phyloP scores from a whole-genome alignment of 2,113 vertebrate species.

The Tragulus kanchil region DNA sequence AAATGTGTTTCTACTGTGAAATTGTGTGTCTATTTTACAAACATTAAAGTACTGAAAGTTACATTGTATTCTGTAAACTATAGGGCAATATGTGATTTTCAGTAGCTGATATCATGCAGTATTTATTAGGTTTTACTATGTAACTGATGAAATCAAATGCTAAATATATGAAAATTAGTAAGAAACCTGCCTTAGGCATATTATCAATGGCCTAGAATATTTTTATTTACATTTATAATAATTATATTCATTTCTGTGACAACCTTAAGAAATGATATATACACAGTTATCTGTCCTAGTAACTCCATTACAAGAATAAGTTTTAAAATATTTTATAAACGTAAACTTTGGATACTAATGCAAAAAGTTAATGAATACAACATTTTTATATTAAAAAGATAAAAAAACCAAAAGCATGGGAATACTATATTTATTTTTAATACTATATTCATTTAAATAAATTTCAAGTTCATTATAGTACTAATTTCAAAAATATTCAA shows the following conservation, averaged over 20 bases:
- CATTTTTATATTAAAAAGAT: constrained; percentile 23
- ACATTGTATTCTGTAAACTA: neutral
- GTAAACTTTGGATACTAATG: neutral
- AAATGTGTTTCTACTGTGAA: constrained; percentile 58
- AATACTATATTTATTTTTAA: neutral
- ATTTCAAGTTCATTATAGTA: neutral
- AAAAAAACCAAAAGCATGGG: neutral
- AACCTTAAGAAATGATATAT: neutral
- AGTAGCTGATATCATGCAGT: neutral
- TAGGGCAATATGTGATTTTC: neutral
- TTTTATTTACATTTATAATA: neutral
- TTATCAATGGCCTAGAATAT: neutral
- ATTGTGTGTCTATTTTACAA: neutral
- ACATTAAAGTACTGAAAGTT: neutral
- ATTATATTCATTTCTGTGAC: neutral
- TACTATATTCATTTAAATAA: neutral
- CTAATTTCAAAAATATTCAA: neutral
- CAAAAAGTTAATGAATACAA: neutral
- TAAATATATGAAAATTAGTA: neutral
- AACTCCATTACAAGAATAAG: neutral
- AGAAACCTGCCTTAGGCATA: neutral
- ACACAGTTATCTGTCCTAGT: neutral
- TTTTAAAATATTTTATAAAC: neutral
- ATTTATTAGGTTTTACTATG: neutral
- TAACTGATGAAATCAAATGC: neutral